A percentile compares a stretch with the other conserved stretches of the same genome.
Conservation (phyloP, 2,888 invertebrate species). For the Rhyacophila evoluta region DNA sequence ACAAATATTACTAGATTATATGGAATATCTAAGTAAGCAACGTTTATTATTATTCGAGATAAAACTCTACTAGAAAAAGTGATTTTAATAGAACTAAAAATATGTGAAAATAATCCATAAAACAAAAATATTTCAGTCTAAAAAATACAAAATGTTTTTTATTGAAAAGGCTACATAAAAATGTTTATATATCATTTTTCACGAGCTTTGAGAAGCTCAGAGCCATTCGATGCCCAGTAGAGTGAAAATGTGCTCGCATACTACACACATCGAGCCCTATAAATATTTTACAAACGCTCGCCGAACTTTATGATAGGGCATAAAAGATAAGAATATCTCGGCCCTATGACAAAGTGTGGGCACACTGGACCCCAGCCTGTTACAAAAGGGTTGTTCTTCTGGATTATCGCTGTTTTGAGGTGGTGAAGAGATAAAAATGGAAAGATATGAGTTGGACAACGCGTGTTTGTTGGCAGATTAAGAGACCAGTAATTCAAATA, state of each 20-base stretch:
- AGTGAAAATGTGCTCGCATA: conserved; percentile 8
- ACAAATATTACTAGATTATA: too few relatives aligned
- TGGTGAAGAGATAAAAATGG: conserved; percentile 1
- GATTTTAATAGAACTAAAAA: too few relatives aligned
- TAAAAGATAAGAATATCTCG: conserved; percentile 52
- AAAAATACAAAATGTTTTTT: too few relatives aligned
- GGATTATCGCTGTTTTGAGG: conserved; percentile 8
- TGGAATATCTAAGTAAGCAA: too few relatives aligned
- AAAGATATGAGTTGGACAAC: neutral
- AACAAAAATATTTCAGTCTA: too few relatives aligned
- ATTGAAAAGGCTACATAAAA: too few relatives aligned
- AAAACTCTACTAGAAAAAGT: too few relatives aligned
- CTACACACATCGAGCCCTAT: conserved; percentile 46
- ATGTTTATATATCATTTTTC: too few relatives aligned
- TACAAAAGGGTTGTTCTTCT: conserved; percentile 14
- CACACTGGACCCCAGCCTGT: neutral
- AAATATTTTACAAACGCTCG: conserved; percentile 53
- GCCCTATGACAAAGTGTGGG: conserved; percentile 49
- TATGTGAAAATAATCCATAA: too few relatives aligned
- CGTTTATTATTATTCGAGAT: too few relatives aligned
- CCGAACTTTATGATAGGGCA: conserved; percentile 53
- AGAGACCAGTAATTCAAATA: neutral
- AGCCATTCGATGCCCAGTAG: neutral
- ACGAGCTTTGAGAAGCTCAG: neutral
- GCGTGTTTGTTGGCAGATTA: neutral